phyloP scores from a whole-genome alignment of 2,888 invertebrate genomes.

The Ornithoptera alexandrae region DNA sequence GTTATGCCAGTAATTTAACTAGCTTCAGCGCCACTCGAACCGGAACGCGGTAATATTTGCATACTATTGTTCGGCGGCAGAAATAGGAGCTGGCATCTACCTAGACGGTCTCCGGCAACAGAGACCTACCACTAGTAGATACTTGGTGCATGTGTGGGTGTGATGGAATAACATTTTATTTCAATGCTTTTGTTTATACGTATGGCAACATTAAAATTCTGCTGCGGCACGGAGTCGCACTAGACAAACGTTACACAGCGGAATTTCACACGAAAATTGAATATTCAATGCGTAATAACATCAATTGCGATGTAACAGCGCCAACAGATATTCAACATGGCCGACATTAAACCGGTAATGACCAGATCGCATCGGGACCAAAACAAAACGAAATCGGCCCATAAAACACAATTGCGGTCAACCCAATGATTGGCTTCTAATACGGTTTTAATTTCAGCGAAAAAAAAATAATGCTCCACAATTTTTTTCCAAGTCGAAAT shows the following conservation, averaged over 20 bases:
- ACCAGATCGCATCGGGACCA: slow-evolving; percentile 35
- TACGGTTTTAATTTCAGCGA: slow-evolving; percentile 61
- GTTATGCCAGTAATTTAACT: too few species aligned
- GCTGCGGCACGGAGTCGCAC: background rate
- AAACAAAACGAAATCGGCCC: slow-evolving; percentile 38
- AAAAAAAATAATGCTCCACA: slow-evolving; percentile 42
- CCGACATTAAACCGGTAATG: slow-evolving; percentile 32
- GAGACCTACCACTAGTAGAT: too few species aligned
- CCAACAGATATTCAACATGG: slow-evolving; percentile 29
- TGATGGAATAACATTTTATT: background rate
- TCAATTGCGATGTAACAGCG: slow-evolving; percentile 27
- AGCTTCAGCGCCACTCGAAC: too few species aligned
- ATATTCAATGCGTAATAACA: slow-evolving; percentile 27
- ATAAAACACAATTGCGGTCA: slow-evolving; percentile 61
- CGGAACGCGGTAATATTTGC: too few species aligned
- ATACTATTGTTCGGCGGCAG: too few species aligned
- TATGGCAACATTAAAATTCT: background rate
- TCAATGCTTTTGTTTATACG: background rate
- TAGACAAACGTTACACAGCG: slow-evolving; percentile 16
- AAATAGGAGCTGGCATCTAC: too few species aligned
- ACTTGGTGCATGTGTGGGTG: too few species aligned
- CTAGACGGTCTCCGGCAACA: too few species aligned
- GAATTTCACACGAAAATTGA: slow-evolving; percentile 26
- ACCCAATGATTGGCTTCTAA: slow-evolving; percentile 62
- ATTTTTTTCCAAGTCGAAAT: slow-evolving; percentile 41